Conservation (phyloP, 2,888 invertebrate species). For the Macaria notata region DNA sequence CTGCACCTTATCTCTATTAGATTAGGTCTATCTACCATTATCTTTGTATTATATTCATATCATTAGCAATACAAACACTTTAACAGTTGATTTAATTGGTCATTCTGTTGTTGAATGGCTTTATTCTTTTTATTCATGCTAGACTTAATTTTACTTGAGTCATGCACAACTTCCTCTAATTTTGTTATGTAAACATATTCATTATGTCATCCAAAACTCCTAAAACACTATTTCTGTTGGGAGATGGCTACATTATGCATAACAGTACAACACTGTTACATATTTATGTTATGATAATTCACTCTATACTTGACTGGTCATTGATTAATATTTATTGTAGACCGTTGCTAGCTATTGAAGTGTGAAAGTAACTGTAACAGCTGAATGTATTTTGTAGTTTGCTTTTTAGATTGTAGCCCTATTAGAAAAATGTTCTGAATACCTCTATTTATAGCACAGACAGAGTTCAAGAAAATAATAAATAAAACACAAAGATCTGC, state of each 20-base stretch:
- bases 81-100: conserved; percentile 5
- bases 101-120: conserved; percentile 7
- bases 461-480: too few relatives aligned
- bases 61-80: conserved; percentile 21
- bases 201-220: conserved; percentile 15
- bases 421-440: too few relatives aligned
- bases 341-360: conserved; percentile 58
- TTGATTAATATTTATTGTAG: conserved; percentile 51
- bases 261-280: conserved; percentile 37
- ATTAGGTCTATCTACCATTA: conserved; percentile 33
- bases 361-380: conserved; percentile 53
- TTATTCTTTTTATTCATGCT: conserved; percentile 6
- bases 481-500: too few relatives aligned
- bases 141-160: conserved; percentile 10
- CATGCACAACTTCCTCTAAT: conserved; percentile 15
- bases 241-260: conserved; percentile 35
- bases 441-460: too few relatives aligned
- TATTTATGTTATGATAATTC: conserved; percentile 43
- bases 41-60: conserved; percentile 27
- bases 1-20: conserved; percentile 36
- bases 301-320: conserved; percentile 39
- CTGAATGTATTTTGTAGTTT: conserved; percentile 2
- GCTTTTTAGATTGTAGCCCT: background rate
- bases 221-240: conserved; percentile 23
- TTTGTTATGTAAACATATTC: conserved; percentile 24